Evolutionary conservation across 2,797 vertebrate species (phyloP).

Genomic region (Acipenser oxyrinchus): DNA sequence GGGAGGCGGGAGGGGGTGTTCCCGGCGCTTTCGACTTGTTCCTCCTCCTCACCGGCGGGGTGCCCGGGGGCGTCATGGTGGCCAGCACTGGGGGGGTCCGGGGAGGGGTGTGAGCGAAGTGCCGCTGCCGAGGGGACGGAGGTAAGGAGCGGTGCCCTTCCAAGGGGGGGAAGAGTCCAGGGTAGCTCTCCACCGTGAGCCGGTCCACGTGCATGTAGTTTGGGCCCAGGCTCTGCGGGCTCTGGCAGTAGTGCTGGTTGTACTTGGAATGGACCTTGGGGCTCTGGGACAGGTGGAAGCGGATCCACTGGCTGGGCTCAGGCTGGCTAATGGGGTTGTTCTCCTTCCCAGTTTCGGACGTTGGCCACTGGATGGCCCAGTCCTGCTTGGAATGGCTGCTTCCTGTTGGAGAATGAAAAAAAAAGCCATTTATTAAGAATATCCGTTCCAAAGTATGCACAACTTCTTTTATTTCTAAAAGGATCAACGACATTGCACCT

Average conservation of each 20-base stretch:
- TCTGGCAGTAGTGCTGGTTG: slow-evolving; percentile 76
- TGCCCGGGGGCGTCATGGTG: slow-evolving; percentile 77
- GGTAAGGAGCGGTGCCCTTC: slow-evolving; percentile 72
- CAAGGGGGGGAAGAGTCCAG: slow-evolving; percentile 46
- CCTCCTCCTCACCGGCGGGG: slow-evolving; percentile 75
- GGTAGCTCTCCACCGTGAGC: slow-evolving; percentile 67
- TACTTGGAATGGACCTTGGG: slow-evolving; percentile 80
- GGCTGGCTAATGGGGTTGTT: slow-evolving; percentile 70
- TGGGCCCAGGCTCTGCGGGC: slow-evolving; percentile 55
- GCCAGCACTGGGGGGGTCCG: slow-evolving; percentile 86
- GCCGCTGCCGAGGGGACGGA: slow-evolving; percentile 69
- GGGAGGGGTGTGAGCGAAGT: slow-evolving; percentile 77
- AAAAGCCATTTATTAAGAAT: not conserved
- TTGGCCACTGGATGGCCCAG: slow-evolving; percentile 96
- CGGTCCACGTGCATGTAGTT: slow-evolving; percentile 69
- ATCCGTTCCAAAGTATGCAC: no score
- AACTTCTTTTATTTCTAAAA: no score
- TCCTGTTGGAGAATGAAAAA: slow-evolving; percentile 37
- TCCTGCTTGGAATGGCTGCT: slow-evolving; percentile 88
- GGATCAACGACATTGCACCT: no score
- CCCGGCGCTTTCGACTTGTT: slow-evolving; percentile 90
- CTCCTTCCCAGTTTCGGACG: slow-evolving; percentile 81
- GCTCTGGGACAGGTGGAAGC: slow-evolving; percentile 80
- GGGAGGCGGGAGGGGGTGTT: slow-evolving; percentile 82
- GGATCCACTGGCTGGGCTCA: slow-evolving; percentile 76